These are phyloP conservation scores for Corapipo altera DNA, from an alignment of 2,113 vertebrate genomes.

Conservation along the genomic window DNA sequence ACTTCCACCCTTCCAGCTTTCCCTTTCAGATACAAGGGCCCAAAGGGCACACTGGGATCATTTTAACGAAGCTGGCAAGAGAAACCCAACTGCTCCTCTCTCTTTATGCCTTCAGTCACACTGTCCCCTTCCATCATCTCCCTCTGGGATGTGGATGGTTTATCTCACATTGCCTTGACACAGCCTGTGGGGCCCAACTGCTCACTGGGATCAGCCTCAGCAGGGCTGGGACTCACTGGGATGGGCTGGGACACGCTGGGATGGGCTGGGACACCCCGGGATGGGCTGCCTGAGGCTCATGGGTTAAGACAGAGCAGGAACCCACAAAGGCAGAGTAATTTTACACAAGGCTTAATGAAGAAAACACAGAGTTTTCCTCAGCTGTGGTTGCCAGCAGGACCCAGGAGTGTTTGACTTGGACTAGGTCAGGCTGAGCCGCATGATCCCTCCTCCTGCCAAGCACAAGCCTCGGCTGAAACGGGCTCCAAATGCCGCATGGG, in stretches of 20 bases:
- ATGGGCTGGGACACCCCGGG: rapidly evolving
- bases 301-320: background rate
- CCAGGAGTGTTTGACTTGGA: background rate
- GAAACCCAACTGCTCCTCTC: background rate
- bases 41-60: background rate
- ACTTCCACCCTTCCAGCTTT: background rate
- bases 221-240: background rate
- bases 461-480: background rate
- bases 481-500: background rate
- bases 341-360: background rate
- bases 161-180: background rate
- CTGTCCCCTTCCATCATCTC: background rate
- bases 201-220: background rate
- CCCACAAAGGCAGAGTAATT: background rate
- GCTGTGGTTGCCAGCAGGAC: background rate
- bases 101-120: constrained; percentile 30
- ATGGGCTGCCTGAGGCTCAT: background rate
- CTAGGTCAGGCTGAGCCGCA: background rate
- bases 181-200: background rate
- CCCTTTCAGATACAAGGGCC: background rate
- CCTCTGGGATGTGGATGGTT: background rate
- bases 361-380: background rate
- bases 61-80: background rate
- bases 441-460: background rate
- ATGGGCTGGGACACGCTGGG: background rate